Conservation (phyloP, 1,140 invertebrate genomes). For the Oedothorax gibbosus region DNA sequence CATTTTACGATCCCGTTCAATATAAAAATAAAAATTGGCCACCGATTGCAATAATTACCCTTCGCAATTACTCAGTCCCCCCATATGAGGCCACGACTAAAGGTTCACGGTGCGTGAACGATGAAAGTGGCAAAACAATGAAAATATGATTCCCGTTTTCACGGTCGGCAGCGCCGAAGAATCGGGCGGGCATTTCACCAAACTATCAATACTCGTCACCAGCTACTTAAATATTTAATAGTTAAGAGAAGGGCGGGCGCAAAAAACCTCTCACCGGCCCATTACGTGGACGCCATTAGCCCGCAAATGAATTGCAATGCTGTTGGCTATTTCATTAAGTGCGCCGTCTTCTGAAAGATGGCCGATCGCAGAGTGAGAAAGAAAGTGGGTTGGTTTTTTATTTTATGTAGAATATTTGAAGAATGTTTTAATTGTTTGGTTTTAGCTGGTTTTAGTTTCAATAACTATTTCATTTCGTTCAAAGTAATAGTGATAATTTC, state of each 20-base stretch:
- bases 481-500: not conserved
- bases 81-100: not conserved
- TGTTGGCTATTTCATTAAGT: constrained; percentile 19
- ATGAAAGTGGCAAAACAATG: constrained; percentile 5
- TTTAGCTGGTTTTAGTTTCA: not conserved
- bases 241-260: not conserved
- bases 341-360: constrained; percentile 7
- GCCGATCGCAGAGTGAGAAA: not conserved
- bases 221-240: constrained; percentile 33
- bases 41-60: constrained; percentile 29
- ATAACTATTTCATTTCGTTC: not conserved
- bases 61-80: too few relatives aligned
- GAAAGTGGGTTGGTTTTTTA: not conserved
- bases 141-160: constrained; percentile 37
- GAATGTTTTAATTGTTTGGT: not conserved
- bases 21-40: not conserved
- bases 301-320: constrained; percentile 22
- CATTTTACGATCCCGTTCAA: too few relatives aligned
- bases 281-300: constrained; percentile 36
- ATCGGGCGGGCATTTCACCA: not conserved
- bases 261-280: constrained; percentile 16
- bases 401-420: not conserved
- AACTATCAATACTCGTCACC: constrained; percentile 40
- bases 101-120: constrained; percentile 34
- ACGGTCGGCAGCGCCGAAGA: not conserved